Percentiles rank a stretch among this genome's conserved stretches.
phyloP scores from a whole-genome alignment of 2,888 invertebrate species.

The Hirudinaria manillensis region DNA sequence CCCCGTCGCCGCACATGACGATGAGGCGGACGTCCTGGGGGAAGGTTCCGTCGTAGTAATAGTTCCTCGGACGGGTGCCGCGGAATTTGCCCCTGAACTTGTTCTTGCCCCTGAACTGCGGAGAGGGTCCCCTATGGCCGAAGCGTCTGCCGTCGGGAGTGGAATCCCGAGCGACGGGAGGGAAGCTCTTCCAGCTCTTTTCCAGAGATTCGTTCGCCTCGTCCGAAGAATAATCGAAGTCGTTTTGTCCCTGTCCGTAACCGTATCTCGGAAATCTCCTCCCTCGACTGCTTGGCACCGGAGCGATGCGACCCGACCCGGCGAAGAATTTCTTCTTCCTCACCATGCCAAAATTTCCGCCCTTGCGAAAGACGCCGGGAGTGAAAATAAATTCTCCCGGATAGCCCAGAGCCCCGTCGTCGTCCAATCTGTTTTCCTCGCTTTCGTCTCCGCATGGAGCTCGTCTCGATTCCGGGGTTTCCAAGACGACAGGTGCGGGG shows the following conservation, averaged over 20 bases:
- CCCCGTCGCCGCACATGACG: conserved; percentile 25
- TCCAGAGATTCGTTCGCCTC: background rate
- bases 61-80: background rate
- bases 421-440: background rate
- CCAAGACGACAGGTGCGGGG: background rate
- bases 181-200: background rate
- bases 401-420: background rate
- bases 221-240: background rate
- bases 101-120: background rate
- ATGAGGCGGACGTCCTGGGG: conserved; percentile 28
- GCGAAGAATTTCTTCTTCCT: conserved; percentile 22
- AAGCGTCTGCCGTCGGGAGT: background rate
- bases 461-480: background rate
- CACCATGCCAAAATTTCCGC: background rate
- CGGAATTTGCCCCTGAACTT: background rate
- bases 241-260: background rate
- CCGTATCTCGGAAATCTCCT: background rate
- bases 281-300: background rate
- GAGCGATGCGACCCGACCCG: conserved; percentile 24
- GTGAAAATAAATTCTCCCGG: conserved; percentile 19
- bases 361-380: background rate
- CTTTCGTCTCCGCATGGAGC: background rate
- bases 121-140: background rate
- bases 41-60: background rate
- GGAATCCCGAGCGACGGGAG: background rate